Evolutionary conservation across 2,113 vertebrate genomes (phyloP), one percentile per base, ranked within the genome.

Genomic region (Toxostoma redivivum): DNA sequence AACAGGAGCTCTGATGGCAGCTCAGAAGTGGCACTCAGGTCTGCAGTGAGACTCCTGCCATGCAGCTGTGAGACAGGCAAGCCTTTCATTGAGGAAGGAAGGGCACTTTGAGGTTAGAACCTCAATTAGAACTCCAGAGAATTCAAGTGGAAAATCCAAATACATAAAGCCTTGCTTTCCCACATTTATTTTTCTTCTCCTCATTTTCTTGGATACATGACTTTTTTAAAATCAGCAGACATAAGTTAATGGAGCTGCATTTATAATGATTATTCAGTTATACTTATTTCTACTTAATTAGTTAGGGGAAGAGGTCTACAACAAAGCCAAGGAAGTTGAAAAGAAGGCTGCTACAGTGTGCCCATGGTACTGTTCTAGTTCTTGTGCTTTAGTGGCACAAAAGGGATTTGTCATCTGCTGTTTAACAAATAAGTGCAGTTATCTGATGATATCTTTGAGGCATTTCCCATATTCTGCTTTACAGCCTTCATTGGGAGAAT

Each of bases 171-270:
- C 4, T 83, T 56, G 8, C n/a, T 91, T 70, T 78, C 15, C 33
- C 10, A 15, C 1, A 0, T 33, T 42, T 21, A 2, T 8, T 71
- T 71, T 53, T 53, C 67, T 64, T 28, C 11, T 65, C 23, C 0
- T 5, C 1, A 6, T 81, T 22, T 69, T 53, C 3, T 42, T 66
- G 10, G 35, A 11, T 44, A 15, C 5, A 11, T 15, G n/a, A 51
- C 31, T 48, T 62, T 44, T 38, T 53, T 11, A 89, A 66, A 66
- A 78, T 45, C 11, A 70, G 37, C n/a, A 70, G 7, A 15, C 47
- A 18, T 20, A 57, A 77, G 37, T 33, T 56, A 80, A 24, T 37
- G 15, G n/a, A n/a, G 18, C 33, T 58, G 11, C 27, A 4, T 77
- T 57, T 61, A 20, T 50, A 90, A 85, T 61, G 5, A 60, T 60